Conservation (phyloP, 1,140 invertebrate genomes). For the Hylyphantes graminicola region DNA sequence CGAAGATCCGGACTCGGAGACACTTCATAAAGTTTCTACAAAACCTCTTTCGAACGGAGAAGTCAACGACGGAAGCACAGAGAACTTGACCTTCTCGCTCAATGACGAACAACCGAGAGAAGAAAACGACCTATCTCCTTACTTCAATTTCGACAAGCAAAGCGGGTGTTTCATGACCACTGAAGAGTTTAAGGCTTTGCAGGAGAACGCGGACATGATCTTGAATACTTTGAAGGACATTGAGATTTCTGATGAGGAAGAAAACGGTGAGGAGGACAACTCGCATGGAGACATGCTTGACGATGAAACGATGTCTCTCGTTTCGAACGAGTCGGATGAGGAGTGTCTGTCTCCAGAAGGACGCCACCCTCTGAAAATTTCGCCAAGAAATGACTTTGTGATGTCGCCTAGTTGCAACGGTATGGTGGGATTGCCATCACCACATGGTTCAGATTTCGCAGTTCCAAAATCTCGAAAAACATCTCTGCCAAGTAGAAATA, state of each 20-base stretch:
- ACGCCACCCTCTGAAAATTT: background rate
- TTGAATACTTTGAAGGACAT: conserved; percentile 71
- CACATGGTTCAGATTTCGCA: background rate
- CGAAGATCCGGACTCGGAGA: conserved; percentile 43
- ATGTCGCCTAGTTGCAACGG: conserved; percentile 30
- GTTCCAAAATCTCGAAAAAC: background rate
- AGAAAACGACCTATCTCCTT: background rate
- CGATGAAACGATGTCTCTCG: conserved; percentile 76
- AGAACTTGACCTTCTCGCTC: conserved; percentile 44
- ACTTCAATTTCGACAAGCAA: conserved; percentile 5
- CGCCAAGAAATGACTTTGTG: background rate
- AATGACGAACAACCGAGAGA: conserved; percentile 9
- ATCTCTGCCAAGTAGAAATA: background rate
- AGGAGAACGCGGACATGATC: conserved; percentile 71
- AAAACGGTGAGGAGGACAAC: conserved; percentile 57
- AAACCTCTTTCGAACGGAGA: conserved; percentile 8
- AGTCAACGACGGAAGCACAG: conserved; percentile 43
- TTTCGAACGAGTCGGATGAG: conserved; percentile 76
- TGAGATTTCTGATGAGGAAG: conserved; percentile 60
- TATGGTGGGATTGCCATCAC: conserved; percentile 28
- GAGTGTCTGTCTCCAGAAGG: conserved; percentile 64
- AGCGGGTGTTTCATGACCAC: conserved; percentile 63
- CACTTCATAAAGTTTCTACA: conserved; percentile 17
- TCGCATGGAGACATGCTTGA: conserved; percentile 70
- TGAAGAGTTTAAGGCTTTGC: conserved; percentile 69